phyloP scores from a whole-genome alignment of 2,888 invertebrate species.

The Platycnemis pennipes region DNA sequence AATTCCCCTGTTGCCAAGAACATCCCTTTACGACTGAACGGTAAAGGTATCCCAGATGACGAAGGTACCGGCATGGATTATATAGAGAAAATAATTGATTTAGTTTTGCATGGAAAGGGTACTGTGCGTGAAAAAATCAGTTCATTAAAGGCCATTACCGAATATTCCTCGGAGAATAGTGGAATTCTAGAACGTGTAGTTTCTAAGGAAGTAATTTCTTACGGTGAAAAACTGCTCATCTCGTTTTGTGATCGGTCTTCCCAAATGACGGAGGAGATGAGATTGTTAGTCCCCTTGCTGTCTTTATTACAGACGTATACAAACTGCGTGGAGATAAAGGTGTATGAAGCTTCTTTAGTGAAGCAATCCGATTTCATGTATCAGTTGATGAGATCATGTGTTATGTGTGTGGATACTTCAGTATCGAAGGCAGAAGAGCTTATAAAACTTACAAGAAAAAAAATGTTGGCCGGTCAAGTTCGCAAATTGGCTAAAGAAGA shows the following conservation, averaged over 20 bases:
- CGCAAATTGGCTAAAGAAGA: neutral
- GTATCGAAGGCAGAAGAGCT: constrained; percentile 25
- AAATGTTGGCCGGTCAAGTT: constrained; percentile 33
- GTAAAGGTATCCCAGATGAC: neutral
- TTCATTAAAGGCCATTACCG: neutral
- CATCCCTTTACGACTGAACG: neutral
- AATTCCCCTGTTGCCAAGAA: neutral
- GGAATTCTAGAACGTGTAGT: neutral
- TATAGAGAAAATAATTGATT: neutral
- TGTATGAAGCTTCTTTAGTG: neutral
- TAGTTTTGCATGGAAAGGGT: neutral
- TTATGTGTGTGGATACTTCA: neutral
- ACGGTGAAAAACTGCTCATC: neutral
- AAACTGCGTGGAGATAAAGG: neutral
- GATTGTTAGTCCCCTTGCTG: constrained; percentile 9
- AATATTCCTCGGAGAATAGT: neutral
- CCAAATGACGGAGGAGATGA: neutral
- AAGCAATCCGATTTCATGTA: constrained; percentile 10
- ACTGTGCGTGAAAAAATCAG: neutral
- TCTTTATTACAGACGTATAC: neutral
- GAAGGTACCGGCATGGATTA: neutral
- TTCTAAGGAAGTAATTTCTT: neutral
- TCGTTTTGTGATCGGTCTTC: neutral
- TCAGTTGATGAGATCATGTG: constrained; percentile 48
- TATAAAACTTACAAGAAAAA: neutral